phyloP scores from a whole-genome alignment of 2,797 vertebrate genomes.

The Microctenopoma steveboyesi region DNA sequence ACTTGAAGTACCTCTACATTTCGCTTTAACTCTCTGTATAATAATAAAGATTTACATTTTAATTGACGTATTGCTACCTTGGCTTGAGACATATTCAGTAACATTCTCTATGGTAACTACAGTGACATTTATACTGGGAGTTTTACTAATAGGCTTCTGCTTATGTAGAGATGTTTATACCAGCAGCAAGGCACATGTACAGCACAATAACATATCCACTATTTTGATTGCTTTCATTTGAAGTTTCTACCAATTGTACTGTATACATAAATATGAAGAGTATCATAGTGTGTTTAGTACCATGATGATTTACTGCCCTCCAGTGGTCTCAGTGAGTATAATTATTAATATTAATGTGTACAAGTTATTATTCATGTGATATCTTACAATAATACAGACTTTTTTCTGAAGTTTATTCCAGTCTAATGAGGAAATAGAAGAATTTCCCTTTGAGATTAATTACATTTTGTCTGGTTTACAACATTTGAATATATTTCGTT shows the following conservation, averaged over 20 bases:
- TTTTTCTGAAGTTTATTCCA: neutral
- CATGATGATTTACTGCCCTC: constrained; percentile 29
- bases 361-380: neutral
- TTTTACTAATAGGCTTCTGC: neutral
- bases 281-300: neutral
- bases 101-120: too few species aligned
- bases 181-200: neutral
- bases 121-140: constrained; percentile 1
- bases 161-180: neutral
- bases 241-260: neutral
- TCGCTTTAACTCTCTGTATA: too few species aligned
- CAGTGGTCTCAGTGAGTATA: constrained; percentile 5
- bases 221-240: constrained; percentile 7
- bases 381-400: neutral
- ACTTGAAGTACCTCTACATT: neutral
- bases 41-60: neutral
- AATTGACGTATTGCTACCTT: neutral
- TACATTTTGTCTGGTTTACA: too few species aligned
- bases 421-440: too few species aligned
- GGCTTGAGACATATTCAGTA: too few species aligned
- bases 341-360: neutral
- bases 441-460: too few species aligned
- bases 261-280: neutral
- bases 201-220: neutral
- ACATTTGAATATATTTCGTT: too few species aligned